phyloP scores from a whole-genome alignment of 2,113 vertebrate species.

The Tetraodon nigroviridis region DNA sequence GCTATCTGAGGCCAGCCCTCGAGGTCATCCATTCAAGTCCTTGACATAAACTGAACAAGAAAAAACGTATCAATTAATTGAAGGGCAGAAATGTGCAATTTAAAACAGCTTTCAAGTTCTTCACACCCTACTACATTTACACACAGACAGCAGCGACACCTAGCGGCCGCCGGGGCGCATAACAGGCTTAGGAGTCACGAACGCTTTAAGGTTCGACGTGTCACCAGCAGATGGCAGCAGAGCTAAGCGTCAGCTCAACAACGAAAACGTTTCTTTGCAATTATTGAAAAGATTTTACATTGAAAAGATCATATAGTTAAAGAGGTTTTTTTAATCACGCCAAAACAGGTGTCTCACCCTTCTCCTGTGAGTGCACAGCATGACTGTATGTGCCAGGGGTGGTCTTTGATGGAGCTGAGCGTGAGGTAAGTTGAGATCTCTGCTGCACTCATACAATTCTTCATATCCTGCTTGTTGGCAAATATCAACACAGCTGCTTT shows the following conservation, averaged over 20 bases:
- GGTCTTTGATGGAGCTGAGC: constrained; percentile 95
- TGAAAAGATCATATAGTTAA: too few species aligned
- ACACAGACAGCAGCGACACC: constrained; percentile 15
- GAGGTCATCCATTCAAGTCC: constrained; percentile 97
- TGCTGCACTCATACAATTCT: constrained; percentile 95
- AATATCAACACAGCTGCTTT: constrained; percentile 97
- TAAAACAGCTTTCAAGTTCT: too few species aligned
- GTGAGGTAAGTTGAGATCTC: constrained; percentile 98
- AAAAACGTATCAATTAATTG: not conserved
- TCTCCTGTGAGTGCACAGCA: constrained; percentile 97
- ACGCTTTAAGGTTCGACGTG: too few species aligned
- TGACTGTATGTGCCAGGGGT: constrained; percentile 98
- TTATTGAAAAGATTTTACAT: too few species aligned
- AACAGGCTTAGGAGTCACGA: not conserved
- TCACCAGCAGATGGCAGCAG: too few species aligned
- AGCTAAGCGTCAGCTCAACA: too few species aligned
- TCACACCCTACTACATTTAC: too few species aligned
- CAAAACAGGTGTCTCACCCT: constrained; percentile 78
- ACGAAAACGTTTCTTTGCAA: too few species aligned
- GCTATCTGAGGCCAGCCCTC: constrained; percentile 72
- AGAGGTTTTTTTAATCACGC: not conserved
- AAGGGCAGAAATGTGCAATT: not conserved
- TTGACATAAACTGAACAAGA: constrained; percentile 85
- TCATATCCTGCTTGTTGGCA: constrained; percentile 98
- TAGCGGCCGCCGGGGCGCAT: constrained; percentile 12